Evolutionary conservation across 2,888 invertebrate genomes (phyloP).

Genomic region (Pollenia labialis): DNA sequence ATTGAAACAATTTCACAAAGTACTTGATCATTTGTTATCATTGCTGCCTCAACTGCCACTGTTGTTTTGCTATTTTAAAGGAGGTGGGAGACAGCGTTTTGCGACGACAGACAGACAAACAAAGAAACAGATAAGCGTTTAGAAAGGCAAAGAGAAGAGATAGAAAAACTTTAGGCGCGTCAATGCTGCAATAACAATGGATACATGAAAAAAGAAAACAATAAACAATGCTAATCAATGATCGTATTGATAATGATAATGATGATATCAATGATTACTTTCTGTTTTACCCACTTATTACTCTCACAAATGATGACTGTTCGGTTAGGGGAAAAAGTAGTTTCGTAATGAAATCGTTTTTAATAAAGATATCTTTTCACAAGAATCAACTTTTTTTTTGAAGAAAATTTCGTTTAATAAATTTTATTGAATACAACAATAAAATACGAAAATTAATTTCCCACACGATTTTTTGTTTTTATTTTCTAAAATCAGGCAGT

Average conservation of each 20-base stretch:
- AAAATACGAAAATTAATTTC: no score
- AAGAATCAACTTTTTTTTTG: no score
- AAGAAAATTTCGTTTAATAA: no score
- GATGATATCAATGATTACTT: conserved; percentile 40
- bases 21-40: conserved; percentile 38
- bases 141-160: background rate
- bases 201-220: conserved; percentile 17
- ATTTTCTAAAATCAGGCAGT: no score
- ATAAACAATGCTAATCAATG: conserved; percentile 52
- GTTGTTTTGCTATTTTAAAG: conserved; percentile 15
- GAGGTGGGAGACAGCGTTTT: conserved; percentile 27
- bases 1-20: conserved; percentile 17
- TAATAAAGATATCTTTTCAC: background rate
- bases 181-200: conserved; percentile 60
- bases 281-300: conserved; percentile 21
- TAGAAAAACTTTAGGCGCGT: conserved; percentile 50
- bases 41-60: conserved; percentile 3
- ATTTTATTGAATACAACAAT: no score
- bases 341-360: background rate
- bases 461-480: no score
- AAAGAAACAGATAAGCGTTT: background rate
- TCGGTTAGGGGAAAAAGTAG: conserved; percentile 2
- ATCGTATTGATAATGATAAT: conserved; percentile 33
- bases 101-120: conserved; percentile 4
- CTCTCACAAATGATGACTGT: background rate